phyloP scores from a whole-genome alignment of 2,113 vertebrate genomes.

The Grammomys dolichurus region DNA sequence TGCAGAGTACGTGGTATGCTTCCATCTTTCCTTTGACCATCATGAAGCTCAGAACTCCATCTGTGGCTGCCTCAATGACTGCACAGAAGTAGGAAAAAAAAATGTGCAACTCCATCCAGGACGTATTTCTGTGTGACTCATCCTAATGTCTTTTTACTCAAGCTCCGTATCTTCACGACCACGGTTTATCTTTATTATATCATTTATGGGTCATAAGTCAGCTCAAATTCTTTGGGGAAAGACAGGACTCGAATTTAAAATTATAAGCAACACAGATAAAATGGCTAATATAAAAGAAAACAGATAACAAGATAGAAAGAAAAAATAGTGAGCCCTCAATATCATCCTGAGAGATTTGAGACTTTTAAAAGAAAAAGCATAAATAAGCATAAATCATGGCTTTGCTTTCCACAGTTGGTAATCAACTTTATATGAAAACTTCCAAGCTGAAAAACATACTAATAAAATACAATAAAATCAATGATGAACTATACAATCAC shows the following conservation, averaged over 20 bases:
- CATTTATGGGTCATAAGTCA: slow-evolving; percentile 21
- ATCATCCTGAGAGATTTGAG: slow-evolving; percentile 11
- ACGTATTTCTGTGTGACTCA: not conserved
- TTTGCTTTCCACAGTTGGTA: slow-evolving; percentile 22
- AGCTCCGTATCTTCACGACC: slow-evolving; percentile 6
- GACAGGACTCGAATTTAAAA: not conserved
- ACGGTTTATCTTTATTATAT: slow-evolving; percentile 40
- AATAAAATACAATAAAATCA: slow-evolving; percentile 32
- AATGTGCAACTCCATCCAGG: not conserved
- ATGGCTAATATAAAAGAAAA: slow-evolving; percentile 17
- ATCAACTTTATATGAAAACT: slow-evolving; percentile 39
- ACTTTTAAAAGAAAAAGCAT: not conserved
- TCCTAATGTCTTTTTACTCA: slow-evolving; percentile 25
- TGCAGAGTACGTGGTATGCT: not conserved
- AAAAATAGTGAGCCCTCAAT: not conserved
- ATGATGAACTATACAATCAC: too few species aligned
- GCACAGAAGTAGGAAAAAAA: not conserved
- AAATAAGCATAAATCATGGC: not conserved
- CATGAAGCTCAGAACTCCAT: slow-evolving; percentile 48
- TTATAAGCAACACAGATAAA: slow-evolving; percentile 35
- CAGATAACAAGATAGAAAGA: not conserved
- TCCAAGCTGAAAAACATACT: slow-evolving; percentile 48
- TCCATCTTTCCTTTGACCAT: slow-evolving; percentile 24
- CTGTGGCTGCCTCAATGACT: not conserved
- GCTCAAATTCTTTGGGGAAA: slow-evolving; percentile 45